These are phyloP conservation scores for Lemur catta DNA, from an alignment of 2,797 vertebrate genomes.

Conservation along the genomic window DNA sequence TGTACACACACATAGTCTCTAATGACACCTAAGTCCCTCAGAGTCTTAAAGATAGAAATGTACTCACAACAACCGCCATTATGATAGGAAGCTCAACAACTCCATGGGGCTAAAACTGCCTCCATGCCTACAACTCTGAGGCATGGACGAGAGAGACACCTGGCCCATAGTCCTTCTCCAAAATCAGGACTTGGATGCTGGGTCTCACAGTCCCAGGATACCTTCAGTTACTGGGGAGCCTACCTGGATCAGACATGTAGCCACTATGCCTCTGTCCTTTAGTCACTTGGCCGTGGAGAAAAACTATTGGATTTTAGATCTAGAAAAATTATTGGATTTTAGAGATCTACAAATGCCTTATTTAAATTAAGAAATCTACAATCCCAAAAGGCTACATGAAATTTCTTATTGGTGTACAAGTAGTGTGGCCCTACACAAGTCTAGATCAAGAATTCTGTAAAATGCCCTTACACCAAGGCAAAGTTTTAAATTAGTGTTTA, in stretches of 20 bases:
- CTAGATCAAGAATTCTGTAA: neutral
- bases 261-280: neutral
- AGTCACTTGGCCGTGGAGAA: neutral
- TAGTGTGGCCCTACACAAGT: neutral
- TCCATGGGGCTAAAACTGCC: neutral
- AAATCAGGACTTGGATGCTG: neutral
- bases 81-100: neutral
- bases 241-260: neutral
- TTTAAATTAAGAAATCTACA: slow-evolving; percentile 38
- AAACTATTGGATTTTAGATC: neutral
- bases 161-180: neutral
- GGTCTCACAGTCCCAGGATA: neutral
- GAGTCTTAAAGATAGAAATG: neutral
- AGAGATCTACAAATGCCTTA: neutral
- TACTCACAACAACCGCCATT: neutral
- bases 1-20: neutral
- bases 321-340: neutral
- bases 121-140: neutral
- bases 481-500: slow-evolving; percentile 27
- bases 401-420: neutral
- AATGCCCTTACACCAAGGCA: neutral
- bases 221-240: neutral
- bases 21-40: neutral
- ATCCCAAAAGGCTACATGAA: neutral
- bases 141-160: neutral